Conservation (phyloP, 2,888 invertebrate species). For the Andrena trimmerana region DNA sequence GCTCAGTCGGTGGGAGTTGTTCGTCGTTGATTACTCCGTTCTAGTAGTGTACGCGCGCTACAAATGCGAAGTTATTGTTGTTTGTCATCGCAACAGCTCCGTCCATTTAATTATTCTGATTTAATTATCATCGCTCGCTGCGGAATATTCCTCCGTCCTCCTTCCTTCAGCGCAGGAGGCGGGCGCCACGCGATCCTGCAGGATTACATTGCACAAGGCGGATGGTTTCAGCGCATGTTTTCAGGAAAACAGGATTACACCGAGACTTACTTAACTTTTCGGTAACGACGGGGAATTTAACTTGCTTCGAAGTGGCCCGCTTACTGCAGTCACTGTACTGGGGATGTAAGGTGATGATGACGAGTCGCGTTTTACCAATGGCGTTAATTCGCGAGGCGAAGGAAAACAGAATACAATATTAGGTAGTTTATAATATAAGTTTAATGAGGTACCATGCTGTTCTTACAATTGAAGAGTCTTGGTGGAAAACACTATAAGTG, state of each 20-base stretch:
- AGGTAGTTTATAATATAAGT: too few species aligned
- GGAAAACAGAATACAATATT: too few species aligned
- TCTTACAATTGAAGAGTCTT: too few species aligned
- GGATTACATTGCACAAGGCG: slow-evolving; percentile 39
- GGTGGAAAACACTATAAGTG: too few species aligned
- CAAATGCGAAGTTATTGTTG: slow-evolving; percentile 32
- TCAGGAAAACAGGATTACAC: slow-evolving; percentile 52
- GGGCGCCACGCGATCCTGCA: slow-evolving; percentile 23
- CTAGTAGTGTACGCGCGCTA: neutral
- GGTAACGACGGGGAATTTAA: slow-evolving; percentile 45
- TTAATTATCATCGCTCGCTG: slow-evolving; percentile 48
- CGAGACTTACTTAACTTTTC: slow-evolving; percentile 52
- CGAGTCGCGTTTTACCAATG: neutral
- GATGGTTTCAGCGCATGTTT: slow-evolving; percentile 20
- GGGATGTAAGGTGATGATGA: neutral
- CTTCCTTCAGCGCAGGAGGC: neutral
- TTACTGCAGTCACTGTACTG: neutral
- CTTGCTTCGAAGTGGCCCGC: slow-evolving; percentile 23
- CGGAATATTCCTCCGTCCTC: slow-evolving; percentile 20
- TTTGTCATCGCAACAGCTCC: slow-evolving; percentile 32
- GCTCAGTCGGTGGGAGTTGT: slow-evolving; percentile 17
- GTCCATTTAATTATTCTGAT: slow-evolving; percentile 53
- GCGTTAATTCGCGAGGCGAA: neutral
- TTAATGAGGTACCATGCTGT: too few species aligned
- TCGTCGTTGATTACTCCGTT: slow-evolving; percentile 42